Conservation (phyloP, 2,888 invertebrate genomes). For the Leptopilina myrica region DNA sequence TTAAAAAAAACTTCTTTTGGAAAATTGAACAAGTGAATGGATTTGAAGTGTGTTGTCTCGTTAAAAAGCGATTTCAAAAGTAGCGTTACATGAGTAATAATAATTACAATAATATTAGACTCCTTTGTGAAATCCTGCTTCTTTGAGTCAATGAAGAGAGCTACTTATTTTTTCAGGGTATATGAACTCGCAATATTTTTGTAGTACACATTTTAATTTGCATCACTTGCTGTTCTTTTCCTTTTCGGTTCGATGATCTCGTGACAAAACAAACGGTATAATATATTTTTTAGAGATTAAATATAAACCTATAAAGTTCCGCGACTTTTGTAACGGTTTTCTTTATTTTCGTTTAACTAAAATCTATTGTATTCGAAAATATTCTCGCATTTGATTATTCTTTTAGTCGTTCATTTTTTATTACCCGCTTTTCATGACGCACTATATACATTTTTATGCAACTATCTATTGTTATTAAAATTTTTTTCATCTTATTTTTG, state of each 20-base stretch:
- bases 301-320: slow-evolving; percentile 21
- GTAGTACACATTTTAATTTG: slow-evolving; percentile 19
- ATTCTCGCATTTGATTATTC: neutral
- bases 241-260: slow-evolving; percentile 35
- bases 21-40: no score
- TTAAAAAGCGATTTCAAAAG: no score
- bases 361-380: neutral
- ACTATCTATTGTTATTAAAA: no score
- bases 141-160: neutral
- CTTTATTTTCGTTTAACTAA: neutral
- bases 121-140: slow-evolving; percentile 1
- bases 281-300: slow-evolving; percentile 17
- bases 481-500: no score
- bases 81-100: no score
- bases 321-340: slow-evolving; percentile 39
- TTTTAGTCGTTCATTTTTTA: no score
- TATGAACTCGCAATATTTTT: neutral
- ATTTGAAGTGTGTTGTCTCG: no score
- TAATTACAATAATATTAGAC: neutral
- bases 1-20: no score
- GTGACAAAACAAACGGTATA: slow-evolving; percentile 32
- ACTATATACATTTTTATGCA: no score
- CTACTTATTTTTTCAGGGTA: neutral
- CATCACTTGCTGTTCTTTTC: slow-evolving; percentile 5
- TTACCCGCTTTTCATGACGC: no score